A percentile compares a stretch with the other conserved stretches of the same genome.
Conservation (phyloP, 2,888 invertebrate species). For the Hesperia comma region DNA sequence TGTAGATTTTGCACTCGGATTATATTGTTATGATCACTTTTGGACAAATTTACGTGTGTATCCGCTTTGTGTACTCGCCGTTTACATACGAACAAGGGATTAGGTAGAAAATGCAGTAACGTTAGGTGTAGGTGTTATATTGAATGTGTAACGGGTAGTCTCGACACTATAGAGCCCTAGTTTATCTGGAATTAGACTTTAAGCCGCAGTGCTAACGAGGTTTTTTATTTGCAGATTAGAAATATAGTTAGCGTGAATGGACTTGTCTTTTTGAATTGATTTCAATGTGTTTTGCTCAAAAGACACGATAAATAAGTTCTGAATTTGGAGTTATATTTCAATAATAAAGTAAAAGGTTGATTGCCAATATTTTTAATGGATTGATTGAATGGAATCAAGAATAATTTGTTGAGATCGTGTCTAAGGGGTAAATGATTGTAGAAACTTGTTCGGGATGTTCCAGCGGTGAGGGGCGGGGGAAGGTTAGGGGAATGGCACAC, state of each 20-base stretch:
- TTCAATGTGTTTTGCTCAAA: slow-evolving; percentile 5
- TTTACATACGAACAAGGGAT: slow-evolving; percentile 47
- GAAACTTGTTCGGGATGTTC: slow-evolving; percentile 61
- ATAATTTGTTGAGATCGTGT: no score
- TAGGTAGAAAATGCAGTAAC: slow-evolving; percentile 39
- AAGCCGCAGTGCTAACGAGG: slow-evolving; percentile 6
- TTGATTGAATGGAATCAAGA: no score
- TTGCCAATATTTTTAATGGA: not conserved
- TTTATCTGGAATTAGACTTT: slow-evolving; percentile 21
- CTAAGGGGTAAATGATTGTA: slow-evolving; percentile 44
- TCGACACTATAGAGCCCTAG: slow-evolving; percentile 22
- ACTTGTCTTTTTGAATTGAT: slow-evolving; percentile 14
- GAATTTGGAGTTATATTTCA: not conserved
- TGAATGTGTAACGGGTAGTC: slow-evolving; percentile 16
- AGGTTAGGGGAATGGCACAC: slow-evolving; percentile 59
- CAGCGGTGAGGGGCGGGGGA: slow-evolving; percentile 67
- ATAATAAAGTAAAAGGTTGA: not conserved
- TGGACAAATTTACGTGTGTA: slow-evolving; percentile 57
- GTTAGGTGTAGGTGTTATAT: slow-evolving; percentile 34
- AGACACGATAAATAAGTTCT: not conserved
- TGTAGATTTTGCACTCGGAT: slow-evolving; percentile 75
- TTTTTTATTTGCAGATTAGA: slow-evolving; percentile 5
- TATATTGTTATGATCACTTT: slow-evolving; percentile 64
- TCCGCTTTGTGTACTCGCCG: slow-evolving; percentile 47
- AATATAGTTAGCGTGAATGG: not conserved